Evolutionary conservation across 2,797 vertebrate species (phyloP).

Genomic region (Hafferia zeledoni): DNA sequence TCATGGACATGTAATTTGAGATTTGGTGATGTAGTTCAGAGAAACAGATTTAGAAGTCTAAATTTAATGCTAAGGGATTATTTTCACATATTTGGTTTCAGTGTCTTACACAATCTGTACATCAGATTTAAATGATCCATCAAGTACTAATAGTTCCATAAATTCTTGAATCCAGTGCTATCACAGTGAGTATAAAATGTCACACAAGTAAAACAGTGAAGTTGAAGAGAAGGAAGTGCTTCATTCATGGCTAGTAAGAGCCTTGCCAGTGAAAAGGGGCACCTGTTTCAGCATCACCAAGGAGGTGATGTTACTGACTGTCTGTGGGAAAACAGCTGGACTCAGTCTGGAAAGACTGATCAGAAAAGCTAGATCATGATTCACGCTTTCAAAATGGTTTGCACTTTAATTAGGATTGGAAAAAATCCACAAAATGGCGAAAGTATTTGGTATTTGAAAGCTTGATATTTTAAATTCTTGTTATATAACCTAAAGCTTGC

Average conservation of each 20-base stretch:
- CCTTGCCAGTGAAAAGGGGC: not conserved
- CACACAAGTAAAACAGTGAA: not conserved
- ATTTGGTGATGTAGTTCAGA: not conserved
- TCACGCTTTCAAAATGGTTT: not conserved
- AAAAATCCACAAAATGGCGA: not conserved
- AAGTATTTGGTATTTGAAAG: not conserved
- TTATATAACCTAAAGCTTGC: not conserved
- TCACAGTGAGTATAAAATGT: not conserved
- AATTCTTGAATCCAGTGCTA: rapidly evolving
- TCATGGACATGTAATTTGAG: not conserved
- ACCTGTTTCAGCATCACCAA: not conserved
- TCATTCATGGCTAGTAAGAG: not conserved
- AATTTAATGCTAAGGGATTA: not conserved
- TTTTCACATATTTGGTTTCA: not conserved
- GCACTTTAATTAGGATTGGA: not conserved
- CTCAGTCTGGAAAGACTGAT: not conserved
- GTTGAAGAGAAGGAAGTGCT: not conserved
- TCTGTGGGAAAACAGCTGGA: not conserved
- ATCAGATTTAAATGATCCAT: not conserved
- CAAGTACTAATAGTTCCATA: not conserved
- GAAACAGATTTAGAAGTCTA: not conserved
- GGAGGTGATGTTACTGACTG: not conserved
- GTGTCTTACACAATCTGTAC: not conserved
- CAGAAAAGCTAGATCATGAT: not conserved
- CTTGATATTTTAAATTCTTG: not conserved